Base-by-base conservation (phyloP, 2,888 invertebrate species). In the Sarcophaga rosellei region DNA sequence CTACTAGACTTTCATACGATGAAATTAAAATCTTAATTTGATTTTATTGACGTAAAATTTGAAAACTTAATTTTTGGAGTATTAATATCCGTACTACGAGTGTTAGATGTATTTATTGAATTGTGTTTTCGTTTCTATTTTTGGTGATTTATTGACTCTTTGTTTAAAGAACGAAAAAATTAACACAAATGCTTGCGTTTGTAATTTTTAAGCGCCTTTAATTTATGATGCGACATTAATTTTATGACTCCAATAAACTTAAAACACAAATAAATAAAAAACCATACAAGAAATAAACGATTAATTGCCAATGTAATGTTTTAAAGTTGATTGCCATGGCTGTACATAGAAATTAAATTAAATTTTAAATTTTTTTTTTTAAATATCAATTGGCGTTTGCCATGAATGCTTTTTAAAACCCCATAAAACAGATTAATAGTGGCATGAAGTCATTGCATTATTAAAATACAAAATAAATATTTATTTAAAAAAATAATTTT, bases 211-310 rank as follows among this genome's bases (percentile, higher is more conserved):
- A 91, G 90, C 91, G 92, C 91, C 91, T 88, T 90, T 91, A 91
- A 92, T 92, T 92, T 92, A 92, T 91, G 91, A 90, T 90, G 90
- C 88, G 70, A 59, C 70, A 72, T 59, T 35, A 59, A 3, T 90
- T 90, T 91, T 91, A 91, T 90, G 91, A 89, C 88, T 84, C 89
- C 35, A 88, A 59, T 72, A 59, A 53, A 57, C 57, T 25, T 47
- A 47, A 15, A 69, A 57, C 17, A 17, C 17, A 53, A 3, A 68
- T 17, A 47, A 8, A 23, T 45, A 47, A 6, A 21, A 12, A 68
- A 21, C 12, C 12, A 21, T 47, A 20, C 20, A 57, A 72, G 3
- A 25, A 53, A 57, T 53, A 68, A 44, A 68, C 65, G 44, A 47
- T 68, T 21, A 68, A 47, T 68, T 35, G 68, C 6, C 17, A 70